Conservation (phyloP, 1,140 invertebrate genomes). For the Chymomyza costata region DNA sequence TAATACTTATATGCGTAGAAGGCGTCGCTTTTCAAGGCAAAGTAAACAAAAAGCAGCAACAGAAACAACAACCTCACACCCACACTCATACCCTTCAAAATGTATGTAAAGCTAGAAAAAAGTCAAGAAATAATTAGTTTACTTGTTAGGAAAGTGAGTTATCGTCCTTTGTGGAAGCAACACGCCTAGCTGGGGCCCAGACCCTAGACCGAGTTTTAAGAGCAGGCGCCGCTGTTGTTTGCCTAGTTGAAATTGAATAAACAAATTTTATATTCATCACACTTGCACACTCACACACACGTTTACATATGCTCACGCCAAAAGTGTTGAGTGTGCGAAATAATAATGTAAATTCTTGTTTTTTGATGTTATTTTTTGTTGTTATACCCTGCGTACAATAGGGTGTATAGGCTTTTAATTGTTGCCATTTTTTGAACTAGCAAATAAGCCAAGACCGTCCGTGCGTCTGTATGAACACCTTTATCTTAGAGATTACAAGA, state of each 20-base stretch:
- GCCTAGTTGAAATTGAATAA: conserved; percentile 67
- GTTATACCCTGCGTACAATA: no score
- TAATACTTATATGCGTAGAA: neutral
- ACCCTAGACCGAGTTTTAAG: no score
- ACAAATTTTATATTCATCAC: conserved; percentile 48
- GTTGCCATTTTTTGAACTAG: no score
- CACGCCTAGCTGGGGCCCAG: conserved; percentile 30
- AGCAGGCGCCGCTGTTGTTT: conserved; percentile 51
- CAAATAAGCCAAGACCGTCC: no score
- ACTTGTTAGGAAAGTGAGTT: conserved; percentile 70
- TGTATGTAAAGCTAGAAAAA: no score
- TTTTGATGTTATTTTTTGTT: no score
- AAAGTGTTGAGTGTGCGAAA: conserved; percentile 58
- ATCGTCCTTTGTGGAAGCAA: conserved; percentile 67
- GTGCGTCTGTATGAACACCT: no score
- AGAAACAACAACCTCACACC: conserved; percentile 30
- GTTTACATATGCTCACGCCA: conserved; percentile 11
- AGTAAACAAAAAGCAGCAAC: conserved; percentile 32
- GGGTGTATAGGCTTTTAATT: no score
- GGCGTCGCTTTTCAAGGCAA: conserved; percentile 30
- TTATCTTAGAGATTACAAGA: no score
- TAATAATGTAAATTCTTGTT: conserved; percentile 48
- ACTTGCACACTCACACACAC: conserved; percentile 15
- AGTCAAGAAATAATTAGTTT: conserved; percentile 74
- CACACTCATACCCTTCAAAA: no score